Percentiles rank a stretch among this genome's conserved stretches.
Conservation (phyloP, 2,113 vertebrate genomes). For the Parus major region DNA sequence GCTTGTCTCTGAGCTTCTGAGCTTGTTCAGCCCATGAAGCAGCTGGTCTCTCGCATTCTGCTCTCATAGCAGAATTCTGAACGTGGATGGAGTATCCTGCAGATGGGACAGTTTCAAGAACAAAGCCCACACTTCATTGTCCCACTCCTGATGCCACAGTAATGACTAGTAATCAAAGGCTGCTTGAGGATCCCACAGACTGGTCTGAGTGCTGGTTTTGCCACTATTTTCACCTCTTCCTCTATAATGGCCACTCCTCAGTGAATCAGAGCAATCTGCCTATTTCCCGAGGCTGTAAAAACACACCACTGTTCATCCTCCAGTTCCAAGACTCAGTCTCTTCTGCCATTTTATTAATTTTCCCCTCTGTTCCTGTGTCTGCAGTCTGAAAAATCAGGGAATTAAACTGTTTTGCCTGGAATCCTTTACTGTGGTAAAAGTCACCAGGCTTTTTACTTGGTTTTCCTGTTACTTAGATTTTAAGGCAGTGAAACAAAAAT, state of each 20-base stretch:
- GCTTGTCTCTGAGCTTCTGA: neutral
- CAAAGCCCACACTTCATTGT: neutral
- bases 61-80: neutral
- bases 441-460: neutral
- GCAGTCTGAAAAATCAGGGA: neutral
- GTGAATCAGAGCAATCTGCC: neutral
- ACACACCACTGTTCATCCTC: neutral
- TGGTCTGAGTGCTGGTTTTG: neutral
- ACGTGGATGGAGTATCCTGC: neutral
- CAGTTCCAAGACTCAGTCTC: neutral
- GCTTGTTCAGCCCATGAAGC: fast-evolving
- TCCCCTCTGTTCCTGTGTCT: neutral
- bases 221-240: neutral
- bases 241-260: neutral
- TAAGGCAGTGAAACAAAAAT: neutral
- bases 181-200: neutral
- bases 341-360: neutral
- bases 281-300: neutral
- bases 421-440: neutral
- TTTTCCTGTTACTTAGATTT: neutral
- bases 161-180: neutral
- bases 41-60: neutral
- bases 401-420: neutral
- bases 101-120: neutral
- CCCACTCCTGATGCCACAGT: neutral